These are phyloP conservation scores for Ophion costatus DNA, from an alignment of 2,888 invertebrate species.

Conservation along the genomic window DNA sequence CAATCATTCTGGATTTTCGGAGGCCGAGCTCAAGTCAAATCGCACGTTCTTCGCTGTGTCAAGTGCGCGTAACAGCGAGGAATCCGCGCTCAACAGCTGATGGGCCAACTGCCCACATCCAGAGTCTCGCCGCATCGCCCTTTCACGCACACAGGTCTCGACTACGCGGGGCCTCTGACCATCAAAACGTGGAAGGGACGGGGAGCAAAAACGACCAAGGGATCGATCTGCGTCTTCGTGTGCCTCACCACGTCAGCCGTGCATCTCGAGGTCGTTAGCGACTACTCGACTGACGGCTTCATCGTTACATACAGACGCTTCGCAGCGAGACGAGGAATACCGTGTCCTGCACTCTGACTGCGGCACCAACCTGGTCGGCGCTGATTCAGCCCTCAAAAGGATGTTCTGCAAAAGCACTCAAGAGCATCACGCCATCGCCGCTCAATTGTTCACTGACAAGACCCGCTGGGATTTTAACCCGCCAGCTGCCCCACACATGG, in stretches of 20 bases:
- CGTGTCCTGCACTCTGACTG: not conserved
- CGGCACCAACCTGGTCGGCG: slow-evolving; percentile 17
- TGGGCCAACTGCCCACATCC: slow-evolving; percentile 66
- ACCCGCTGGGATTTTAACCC: not conserved
- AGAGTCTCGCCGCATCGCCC: slow-evolving; percentile 60
- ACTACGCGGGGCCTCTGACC: slow-evolving; percentile 69
- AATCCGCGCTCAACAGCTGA: slow-evolving; percentile 56
- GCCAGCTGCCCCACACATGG: not conserved
- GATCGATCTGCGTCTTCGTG: not conserved
- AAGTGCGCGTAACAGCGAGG: slow-evolving; percentile 61
- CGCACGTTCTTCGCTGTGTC: slow-evolving; percentile 60
- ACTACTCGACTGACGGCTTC: slow-evolving; percentile 4
- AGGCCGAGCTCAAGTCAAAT: slow-evolving; percentile 40
- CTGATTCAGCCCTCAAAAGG: not conserved
- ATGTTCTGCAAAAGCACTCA: slow-evolving; percentile 19
- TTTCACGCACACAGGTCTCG: slow-evolving; percentile 62
- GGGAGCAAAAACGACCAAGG: slow-evolving; percentile 22
- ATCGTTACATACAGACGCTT: not conserved
- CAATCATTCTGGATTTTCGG: slow-evolving; percentile 63
- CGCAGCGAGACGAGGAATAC: slow-evolving; percentile 2
- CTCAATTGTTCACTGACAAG: not conserved
- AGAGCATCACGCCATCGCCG: slow-evolving; percentile 19
- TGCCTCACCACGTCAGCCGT: not conserved
- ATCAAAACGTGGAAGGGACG: slow-evolving; percentile 59
- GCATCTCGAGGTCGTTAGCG: not conserved